A percentile compares a stretch with the other conserved stretches of the same genome.
phyloP scores from a whole-genome alignment of 2,113 vertebrate genomes.

The Strix aluco region DNA sequence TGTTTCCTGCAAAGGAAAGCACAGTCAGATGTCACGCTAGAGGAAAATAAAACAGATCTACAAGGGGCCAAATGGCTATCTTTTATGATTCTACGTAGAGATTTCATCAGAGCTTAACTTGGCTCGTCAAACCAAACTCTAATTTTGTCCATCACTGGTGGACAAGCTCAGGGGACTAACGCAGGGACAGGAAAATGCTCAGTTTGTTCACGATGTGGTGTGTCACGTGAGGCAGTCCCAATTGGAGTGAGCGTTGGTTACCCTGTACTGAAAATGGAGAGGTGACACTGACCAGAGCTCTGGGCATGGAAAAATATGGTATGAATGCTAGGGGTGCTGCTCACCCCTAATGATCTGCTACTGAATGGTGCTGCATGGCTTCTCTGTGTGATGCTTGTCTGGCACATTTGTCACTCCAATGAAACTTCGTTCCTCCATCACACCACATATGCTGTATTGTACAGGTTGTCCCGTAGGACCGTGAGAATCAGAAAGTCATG shows the following conservation, averaged over 20 bases:
- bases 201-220: neutral
- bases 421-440: neutral
- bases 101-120: neutral
- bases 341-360: neutral
- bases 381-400: neutral
- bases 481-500: neutral
- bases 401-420: neutral
- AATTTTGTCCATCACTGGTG: neutral
- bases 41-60: neutral
- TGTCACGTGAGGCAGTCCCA: neutral
- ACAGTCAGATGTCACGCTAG: neutral
- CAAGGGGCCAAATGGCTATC: neutral
- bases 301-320: neutral
- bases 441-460: neutral
- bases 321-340: neutral
- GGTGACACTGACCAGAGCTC: neutral
- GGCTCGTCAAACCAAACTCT: neutral
- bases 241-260: neutral
- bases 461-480: neutral
- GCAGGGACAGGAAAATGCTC: neutral
- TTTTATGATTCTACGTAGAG: neutral
- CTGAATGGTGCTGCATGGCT: neutral
- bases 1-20: conserved; percentile 18
- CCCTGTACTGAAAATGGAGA: neutral
- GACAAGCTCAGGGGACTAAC: neutral